Percentiles rank a stretch among this genome's conserved stretches.
phyloP scores from a whole-genome alignment of 2,113 vertebrate species.

The Hemibagrus wyckioides region DNA sequence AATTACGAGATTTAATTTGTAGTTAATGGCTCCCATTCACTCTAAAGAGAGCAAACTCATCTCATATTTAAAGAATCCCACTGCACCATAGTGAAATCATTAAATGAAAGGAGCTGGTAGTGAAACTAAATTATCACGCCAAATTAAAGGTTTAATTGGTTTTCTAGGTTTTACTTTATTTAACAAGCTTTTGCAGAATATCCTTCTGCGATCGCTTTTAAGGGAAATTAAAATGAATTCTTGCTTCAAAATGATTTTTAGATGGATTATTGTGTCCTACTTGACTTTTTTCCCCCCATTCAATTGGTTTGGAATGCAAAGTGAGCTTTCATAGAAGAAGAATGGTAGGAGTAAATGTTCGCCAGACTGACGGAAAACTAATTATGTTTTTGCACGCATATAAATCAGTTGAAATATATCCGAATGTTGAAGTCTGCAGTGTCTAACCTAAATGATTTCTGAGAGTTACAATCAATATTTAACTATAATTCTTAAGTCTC shows the following conservation, averaged over 20 bases:
- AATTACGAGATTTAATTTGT: background rate
- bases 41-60: slow-evolving; percentile 7
- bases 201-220: background rate
- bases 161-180: background rate
- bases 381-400: slow-evolving; percentile 26
- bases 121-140: background rate
- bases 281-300: background rate
- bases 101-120: background rate
- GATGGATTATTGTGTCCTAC: background rate
- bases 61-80: slow-evolving; percentile 3
- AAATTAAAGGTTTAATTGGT: background rate
- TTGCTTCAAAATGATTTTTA: background rate
- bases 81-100: background rate
- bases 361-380: slow-evolving; percentile 20
- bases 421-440: background rate
- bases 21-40: background rate
- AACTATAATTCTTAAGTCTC: slow-evolving; percentile 25
- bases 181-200: background rate
- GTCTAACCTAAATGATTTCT: slow-evolving; percentile 28
- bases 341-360: slow-evolving; percentile 29
- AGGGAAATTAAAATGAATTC: background rate
- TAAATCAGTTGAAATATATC: slow-evolving; percentile 25
- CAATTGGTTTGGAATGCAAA: background rate
- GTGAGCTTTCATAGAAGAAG: slow-evolving; percentile 5
- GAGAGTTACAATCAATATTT: slow-evolving; percentile 31